phyloP scores from a whole-genome alignment of 1,140 invertebrate genomes.

The Meloidogyne floridensis region DNA sequence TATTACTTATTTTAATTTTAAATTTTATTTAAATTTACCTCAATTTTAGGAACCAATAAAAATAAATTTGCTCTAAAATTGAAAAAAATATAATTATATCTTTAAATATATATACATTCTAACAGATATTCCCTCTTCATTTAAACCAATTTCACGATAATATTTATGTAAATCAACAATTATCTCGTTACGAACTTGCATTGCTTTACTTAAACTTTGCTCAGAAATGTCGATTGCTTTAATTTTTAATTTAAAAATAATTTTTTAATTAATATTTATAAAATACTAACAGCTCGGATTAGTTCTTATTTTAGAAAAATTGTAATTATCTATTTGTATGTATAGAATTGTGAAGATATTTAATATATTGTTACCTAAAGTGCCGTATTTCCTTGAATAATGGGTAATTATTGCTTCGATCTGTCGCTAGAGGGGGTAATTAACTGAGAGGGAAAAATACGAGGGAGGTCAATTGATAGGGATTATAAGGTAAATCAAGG shows the following conservation, averaged over 20 bases:
- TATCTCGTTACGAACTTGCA: constrained; percentile 29
- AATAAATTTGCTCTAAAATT: constrained; percentile 45
- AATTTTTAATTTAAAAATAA: neutral
- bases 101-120: constrained; percentile 21
- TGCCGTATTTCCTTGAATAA: no score
- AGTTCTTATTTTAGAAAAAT: neutral
- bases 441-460: no score
- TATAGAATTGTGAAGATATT: no score
- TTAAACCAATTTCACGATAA: constrained; percentile 29
- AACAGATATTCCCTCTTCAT: constrained; percentile 33
- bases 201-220: constrained; percentile 9
- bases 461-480: no score
- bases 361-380: no score
- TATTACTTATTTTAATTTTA: neutral
- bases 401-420: no score
- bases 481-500: no score
- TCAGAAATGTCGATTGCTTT: constrained; percentile 4
- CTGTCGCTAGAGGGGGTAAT: no score
- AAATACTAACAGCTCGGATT: no score
- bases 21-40: constrained; percentile 32
- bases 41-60: constrained; percentile 48
- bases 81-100: neutral
- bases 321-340: no score
- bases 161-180: constrained; percentile 31
- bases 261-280: no score